Conservation (phyloP, 2,113 vertebrate genomes). For the Dromaius novaehollandiae region DNA sequence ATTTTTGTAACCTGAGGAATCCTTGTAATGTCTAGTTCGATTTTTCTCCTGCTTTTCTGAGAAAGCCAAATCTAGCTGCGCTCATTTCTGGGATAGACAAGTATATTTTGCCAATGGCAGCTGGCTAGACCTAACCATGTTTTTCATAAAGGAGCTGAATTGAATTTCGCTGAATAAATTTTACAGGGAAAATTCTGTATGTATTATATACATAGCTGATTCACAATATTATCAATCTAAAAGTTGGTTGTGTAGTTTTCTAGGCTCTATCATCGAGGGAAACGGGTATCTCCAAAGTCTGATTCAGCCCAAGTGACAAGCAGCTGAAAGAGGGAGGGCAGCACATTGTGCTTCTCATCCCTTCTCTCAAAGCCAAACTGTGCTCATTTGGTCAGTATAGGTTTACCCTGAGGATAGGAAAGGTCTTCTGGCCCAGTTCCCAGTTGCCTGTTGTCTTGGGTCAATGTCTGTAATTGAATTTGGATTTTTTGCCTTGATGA, state of each 20-base stretch:
- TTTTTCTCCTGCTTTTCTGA: neutral
- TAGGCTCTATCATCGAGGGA: neutral
- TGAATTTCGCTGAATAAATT: neutral
- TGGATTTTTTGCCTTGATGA: neutral
- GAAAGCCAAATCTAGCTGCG: neutral
- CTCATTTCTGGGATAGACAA: neutral
- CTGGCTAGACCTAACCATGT: neutral
- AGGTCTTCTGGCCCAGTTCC: neutral
- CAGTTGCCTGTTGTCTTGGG: neutral
- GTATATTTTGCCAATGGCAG: neutral
- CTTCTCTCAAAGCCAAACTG: neutral
- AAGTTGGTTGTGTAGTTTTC: neutral
- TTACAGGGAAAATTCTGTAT: neutral
- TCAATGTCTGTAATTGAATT: neutral
- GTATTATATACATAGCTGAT: neutral
- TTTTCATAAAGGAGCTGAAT: slow-evolving; percentile 8
- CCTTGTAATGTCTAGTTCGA: neutral
- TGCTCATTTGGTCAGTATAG: neutral
- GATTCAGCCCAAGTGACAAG: neutral
- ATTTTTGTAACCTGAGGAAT: neutral
- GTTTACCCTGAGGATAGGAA: neutral
- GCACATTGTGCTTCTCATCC: neutral
- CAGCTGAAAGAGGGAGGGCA: neutral
- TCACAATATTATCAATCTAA: neutral
- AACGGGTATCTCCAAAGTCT: neutral